Conservation (phyloP, 2,797 vertebrate genomes). For the Petrocephalus sullivani region DNA sequence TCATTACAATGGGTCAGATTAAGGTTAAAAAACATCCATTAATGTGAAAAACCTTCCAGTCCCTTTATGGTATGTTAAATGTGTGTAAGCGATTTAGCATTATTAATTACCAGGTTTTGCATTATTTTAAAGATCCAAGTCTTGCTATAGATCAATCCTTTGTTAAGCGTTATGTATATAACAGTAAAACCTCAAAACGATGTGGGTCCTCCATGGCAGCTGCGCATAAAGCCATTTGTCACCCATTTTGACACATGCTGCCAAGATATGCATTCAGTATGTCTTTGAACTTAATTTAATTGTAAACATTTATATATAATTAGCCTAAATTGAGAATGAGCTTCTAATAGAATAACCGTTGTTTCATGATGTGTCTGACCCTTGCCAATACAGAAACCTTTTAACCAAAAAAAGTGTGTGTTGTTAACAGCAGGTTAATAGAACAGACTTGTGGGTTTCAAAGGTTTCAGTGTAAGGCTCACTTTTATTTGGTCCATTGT, state of each 20-base stretch:
- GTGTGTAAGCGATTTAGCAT: neutral
- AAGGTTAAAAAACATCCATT: neutral
- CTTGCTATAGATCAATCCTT: neutral
- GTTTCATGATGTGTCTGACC: neutral
- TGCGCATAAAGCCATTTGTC: neutral
- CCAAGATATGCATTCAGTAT: neutral
- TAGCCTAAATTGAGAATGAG: neutral
- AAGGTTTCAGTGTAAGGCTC: neutral
- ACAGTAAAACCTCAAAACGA: neutral
- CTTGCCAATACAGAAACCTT: neutral
- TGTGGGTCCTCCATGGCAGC: neutral
- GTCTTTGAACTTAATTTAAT: neutral
- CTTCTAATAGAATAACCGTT: neutral
- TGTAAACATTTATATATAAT: neutral
- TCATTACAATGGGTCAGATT: neutral
- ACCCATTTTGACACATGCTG: neutral
- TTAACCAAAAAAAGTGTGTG: neutral
- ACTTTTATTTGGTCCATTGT: neutral
- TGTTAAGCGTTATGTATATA: no score
- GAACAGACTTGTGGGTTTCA: neutral
- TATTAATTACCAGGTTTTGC: neutral
- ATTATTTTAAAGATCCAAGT: neutral
- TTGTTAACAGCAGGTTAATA: neutral
- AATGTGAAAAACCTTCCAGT: neutral
- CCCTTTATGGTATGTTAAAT: neutral